Evolutionary conservation across 2,888 invertebrate genomes (phyloP), one percentile per base, ranked within the genome.

Genomic region (Lepetodrilus schrolli): DNA sequence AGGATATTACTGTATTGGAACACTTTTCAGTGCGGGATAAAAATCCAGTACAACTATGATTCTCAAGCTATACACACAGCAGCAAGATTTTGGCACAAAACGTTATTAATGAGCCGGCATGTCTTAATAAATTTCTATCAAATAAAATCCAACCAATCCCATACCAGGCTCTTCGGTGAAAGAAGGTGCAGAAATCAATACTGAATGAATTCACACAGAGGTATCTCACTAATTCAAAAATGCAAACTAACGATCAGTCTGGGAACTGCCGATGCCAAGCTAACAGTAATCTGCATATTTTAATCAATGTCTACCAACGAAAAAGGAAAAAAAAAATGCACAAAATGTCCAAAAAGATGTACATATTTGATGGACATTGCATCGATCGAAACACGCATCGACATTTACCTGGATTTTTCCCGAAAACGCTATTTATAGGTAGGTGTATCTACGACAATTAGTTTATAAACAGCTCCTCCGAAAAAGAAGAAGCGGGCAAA

Each of bases 231-330:
- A 30, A 30, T 58, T 26, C n/a, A 58, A 58, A 58, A 30, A 7
- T 58, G 58, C 58, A 58, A 34, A 58, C 58, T 58, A 58, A 17
- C 34, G 58, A 26, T 30, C 21, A 58, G 58, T n/a, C 5, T 30
- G 58, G 58, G 58, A 58, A 30, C 58, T 58, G 58, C 58, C 58
- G 34, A 34, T 30, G 17, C 58, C 58, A 30, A 58, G 58, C 58
- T 58, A 58, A 30, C 58, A 58, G 58, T 58, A 58, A 58, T 58
- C 58, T 58, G 58, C 58, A 58, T 30, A 58, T 58, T n/a, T 58
- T 34, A 58, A 58, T 30, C 26, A 34, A 58, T 58, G 17, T 58
- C 43, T 43, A 43, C 7, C n/a, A n/a, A n/a, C n/a, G n/a, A 10
- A 58, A 5, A 30, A 51, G n/a, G 34, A 26, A 26, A 58, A 30